Base-by-base conservation (phyloP, 2,888 invertebrate genomes). In the Eudasyphora cyanicolor region DNA sequence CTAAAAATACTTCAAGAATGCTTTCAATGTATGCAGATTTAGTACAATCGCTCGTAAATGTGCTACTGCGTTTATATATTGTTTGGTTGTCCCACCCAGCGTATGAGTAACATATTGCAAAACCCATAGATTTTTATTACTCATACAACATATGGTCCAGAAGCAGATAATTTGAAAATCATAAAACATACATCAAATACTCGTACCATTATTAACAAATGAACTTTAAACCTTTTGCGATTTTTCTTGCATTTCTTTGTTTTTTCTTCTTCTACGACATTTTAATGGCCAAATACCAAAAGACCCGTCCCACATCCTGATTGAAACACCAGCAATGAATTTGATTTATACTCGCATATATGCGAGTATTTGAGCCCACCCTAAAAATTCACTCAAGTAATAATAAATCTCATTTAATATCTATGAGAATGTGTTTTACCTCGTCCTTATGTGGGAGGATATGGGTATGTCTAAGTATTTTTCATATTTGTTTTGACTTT, bases 111-210 rank as follows among this genome's bases (percentile, higher is more conserved):
- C 45, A 14, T 6, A 32, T 45, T 5, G n/a, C 5, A 45, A n/a
- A 45, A n/a, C 1, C n/a, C 45, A n/a, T 5, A n/a, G n/a, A 17
- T 38, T 64, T 64, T 64, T 64, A 64, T 64, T 35, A 38, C 64
- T 21, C 38, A 64, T 64, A 64, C 64, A 38, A 35, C 64, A 29
- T 60, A 32, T 60, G 60, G 60, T 32, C 4, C n/a, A n/a, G 2
- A n/a, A n/a, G 29, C 24, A 27, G 10, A 57, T 57, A 12, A 27
- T 57, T 57, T 27, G 24, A 27, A 21, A 54, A 21, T 7, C 21
- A 21, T 24, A 57, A 57, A 57, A 57, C 24, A 57, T 1, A 57
- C 57, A 57, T 21, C 1, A 57, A 57, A 57, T 57, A n/a, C n/a
- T n/a, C n/a, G n/a, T n/a, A 27, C 10, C 14, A 57, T 57, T 24